Evolutionary conservation across 2,888 invertebrate species (phyloP).

Genomic region (Volucella bombylans): DNA sequence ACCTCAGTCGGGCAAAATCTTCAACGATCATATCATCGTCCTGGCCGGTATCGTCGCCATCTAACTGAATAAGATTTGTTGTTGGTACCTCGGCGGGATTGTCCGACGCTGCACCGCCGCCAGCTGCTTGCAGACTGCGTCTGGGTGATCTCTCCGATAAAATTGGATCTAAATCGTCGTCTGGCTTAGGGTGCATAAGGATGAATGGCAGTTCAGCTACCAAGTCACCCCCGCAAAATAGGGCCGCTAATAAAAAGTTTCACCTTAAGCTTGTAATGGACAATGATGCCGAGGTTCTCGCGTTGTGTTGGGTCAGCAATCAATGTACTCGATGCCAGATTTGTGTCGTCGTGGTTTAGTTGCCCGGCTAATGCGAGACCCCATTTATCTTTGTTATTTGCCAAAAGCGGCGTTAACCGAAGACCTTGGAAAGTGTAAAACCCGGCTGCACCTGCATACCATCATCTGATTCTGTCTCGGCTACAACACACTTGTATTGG

Average conservation of each 20-base stretch:
- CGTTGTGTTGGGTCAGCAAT: slow-evolving; percentile 95
- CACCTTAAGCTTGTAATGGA: slow-evolving; percentile 99
- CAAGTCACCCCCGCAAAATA: slow-evolving; percentile 95
- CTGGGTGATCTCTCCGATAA: slow-evolving; percentile 77
- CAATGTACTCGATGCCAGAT: slow-evolving; percentile 97
- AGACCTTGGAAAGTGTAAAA: slow-evolving; percentile 98
- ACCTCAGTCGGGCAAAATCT: slow-evolving; percentile 98
- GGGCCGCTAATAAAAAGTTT: slow-evolving; percentile 93
- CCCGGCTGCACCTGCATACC: slow-evolving; percentile 97
- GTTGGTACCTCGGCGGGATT: slow-evolving; percentile 87
- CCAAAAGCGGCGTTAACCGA: slow-evolving; percentile 95
- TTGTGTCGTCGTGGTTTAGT: slow-evolving; percentile 99
- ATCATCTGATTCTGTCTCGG: slow-evolving; percentile 99
- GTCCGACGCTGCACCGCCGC: slow-evolving; percentile 82
- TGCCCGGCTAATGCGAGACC: slow-evolving; percentile 98
- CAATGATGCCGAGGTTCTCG: slow-evolving; percentile 99
- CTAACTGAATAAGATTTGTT: slow-evolving; percentile 97
- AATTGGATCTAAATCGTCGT: slow-evolving; percentile 84
- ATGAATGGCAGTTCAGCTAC: slow-evolving; percentile 99
- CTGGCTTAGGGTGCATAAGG: slow-evolving; percentile 98
- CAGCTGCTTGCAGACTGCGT: slow-evolving; percentile 75
- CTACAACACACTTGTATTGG: slow-evolving; percentile 99
- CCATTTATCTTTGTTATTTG: slow-evolving; percentile 99
- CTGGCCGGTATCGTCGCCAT: slow-evolving; percentile 90
- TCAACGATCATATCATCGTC: slow-evolving; percentile 99